These are phyloP conservation scores for Panurus biarmicus DNA, from an alignment of 2,113 vertebrate species.

Conservation along the genomic window DNA sequence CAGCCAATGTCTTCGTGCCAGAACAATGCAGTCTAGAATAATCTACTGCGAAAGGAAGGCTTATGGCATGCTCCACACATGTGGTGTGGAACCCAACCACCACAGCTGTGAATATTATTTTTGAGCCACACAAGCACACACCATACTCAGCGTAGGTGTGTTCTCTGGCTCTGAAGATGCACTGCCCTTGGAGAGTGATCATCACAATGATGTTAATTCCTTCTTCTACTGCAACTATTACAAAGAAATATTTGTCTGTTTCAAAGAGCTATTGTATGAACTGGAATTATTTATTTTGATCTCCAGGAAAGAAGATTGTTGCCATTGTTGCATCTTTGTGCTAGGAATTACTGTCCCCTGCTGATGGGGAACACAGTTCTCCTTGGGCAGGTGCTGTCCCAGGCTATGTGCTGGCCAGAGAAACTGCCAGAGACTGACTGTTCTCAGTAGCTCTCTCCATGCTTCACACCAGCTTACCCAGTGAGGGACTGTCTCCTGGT, in stretches of 20 bases:
- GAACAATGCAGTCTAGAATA: neutral
- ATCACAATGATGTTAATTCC: neutral
- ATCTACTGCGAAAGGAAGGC: neutral
- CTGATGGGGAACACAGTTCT: neutral
- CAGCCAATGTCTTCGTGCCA: neutral
- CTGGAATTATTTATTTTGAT: neutral
- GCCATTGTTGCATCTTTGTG: neutral
- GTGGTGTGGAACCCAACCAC: neutral
- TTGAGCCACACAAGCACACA: neutral
- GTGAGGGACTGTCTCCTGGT: neutral
- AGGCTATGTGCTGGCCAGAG: neutral
- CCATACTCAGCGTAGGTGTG: neutral
- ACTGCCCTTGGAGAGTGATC: neutral
- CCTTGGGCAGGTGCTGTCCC: neutral
- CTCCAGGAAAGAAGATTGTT: neutral
- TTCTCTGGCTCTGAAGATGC: neutral
- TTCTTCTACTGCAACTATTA: neutral
- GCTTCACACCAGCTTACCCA: neutral
- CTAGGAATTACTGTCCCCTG: neutral
- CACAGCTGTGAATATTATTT: slow-evolving; percentile 27
- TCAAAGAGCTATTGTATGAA: neutral
- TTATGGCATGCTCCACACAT: neutral
- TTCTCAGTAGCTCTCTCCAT: neutral
- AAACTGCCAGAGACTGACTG: neutral
- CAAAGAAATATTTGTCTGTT: neutral